Evolutionary conservation across 1,140 invertebrate species (phyloP), one percentile per base, ranked within the genome.

Genomic region (Ladona fulva): DNA sequence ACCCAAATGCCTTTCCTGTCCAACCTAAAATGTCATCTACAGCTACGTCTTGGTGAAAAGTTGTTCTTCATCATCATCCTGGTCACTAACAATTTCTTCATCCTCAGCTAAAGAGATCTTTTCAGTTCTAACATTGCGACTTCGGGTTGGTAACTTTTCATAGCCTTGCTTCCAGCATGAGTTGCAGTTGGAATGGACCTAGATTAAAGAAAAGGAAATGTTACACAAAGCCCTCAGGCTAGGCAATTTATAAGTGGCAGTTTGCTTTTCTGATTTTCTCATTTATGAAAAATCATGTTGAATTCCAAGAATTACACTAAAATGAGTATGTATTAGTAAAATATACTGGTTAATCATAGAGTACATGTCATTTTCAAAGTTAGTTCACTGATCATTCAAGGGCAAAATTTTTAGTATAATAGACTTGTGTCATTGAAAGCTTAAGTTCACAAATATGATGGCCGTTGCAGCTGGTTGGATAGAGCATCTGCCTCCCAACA

Each of bases 1-100:
- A 25, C 75, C 22, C 19, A n/a, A n/a, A 76, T n/a, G 25, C 42
- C 75, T 76, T 76, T 42, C 42, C 14, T 66, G 52, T 66, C 52
- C 52, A 66, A 19, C 52, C 52, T 66, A 66, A 22, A 3, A 19
- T 66, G n/a, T 66, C 52, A 66, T 66, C 52, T 66, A 22, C 11
- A 16, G 42, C 76, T 80, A 80, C 73, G 79, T 80, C 76, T 77
- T 76, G 24, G 79, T 80, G 42, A 76, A 80, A 52, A 80, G 44
- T 24, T 59, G 77, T 73, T 59, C 25, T 59, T 80, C 79, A 66
- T 80, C 79, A 25, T 78, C 77, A 25, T 78, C 79, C 19, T 78
- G 74, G 24, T 77, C 75, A 24, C 24, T 24, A 25, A 16, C 16
- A 37, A 24, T 42, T 25, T 77, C 76, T 22, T 75, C 77, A 59